Percentiles rank a stretch among this genome's conserved stretches.
Conservation (phyloP, 2,797 vertebrate genomes). For the Setipinna tenuifilis region DNA sequence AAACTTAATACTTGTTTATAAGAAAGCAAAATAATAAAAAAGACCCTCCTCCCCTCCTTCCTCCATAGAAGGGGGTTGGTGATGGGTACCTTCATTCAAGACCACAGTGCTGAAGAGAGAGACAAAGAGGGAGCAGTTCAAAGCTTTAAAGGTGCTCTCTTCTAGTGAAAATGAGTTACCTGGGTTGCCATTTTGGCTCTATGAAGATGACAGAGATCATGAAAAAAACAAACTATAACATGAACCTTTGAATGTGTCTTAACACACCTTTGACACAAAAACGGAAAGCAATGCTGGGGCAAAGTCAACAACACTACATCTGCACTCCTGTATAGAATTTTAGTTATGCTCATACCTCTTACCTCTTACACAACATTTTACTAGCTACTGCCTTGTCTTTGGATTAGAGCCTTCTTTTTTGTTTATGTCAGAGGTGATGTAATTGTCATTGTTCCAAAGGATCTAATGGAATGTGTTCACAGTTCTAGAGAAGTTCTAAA, state of each 20-base stretch:
- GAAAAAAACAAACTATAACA: background rate
- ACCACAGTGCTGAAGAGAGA: conserved; percentile 28
- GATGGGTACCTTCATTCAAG: conserved; percentile 73
- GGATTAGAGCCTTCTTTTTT: no score
- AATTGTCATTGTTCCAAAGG: background rate
- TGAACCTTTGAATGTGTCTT: background rate
- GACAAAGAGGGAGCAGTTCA: conserved; percentile 37
- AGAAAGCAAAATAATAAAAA: conserved; percentile 53
- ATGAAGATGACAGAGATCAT: background rate
- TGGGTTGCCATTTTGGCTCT: background rate
- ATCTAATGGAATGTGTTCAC: background rate
- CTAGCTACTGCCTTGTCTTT: no score
- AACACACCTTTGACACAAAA: background rate
- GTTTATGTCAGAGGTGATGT: no score
- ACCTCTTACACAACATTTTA: no score
- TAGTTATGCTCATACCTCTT: no score
- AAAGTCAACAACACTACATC: no score
- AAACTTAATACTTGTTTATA: conserved; percentile 45
- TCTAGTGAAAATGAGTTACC: conserved; percentile 39
- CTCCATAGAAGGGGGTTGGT: conserved; percentile 42
- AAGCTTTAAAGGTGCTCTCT: conserved; percentile 42
- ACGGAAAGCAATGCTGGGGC: no score
- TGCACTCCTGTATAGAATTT: no score
- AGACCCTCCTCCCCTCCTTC: conserved; percentile 19
- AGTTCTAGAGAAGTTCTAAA: background rate